These are phyloP conservation scores for Eupleurogrammus muticus DNA, from an alignment of 2,797 vertebrate species.

Conservation along the genomic window DNA sequence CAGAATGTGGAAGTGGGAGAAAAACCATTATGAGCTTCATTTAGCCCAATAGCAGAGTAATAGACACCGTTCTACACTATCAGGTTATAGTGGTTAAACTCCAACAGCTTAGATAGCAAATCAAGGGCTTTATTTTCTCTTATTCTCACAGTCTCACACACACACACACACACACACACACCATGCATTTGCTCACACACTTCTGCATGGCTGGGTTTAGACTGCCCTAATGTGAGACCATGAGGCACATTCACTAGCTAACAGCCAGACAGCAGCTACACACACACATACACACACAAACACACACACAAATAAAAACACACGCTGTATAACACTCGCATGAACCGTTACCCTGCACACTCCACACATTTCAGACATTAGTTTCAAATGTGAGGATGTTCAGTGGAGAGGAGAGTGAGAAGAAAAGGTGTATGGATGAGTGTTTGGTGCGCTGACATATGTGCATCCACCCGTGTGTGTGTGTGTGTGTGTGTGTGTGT, in stretches of 20 bases:
- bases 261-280: conserved; percentile 50
- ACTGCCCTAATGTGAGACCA: conserved; percentile 68
- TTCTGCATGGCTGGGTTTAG: conserved; percentile 56
- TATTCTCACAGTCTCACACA: conserved; percentile 16
- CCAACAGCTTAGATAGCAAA: conserved; percentile 24
- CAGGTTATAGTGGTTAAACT: conserved; percentile 29
- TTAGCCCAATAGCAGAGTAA: conserved; percentile 23
- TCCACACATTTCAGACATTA: conserved; percentile 6
- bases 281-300: conserved; percentile 20
- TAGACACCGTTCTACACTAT: conserved; percentile 28
- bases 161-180: conserved; percentile 18
- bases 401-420: conserved; percentile 17
- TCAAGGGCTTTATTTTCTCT: conserved; percentile 11
- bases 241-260: conserved; percentile 54
- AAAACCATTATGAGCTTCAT: conserved; percentile 7
- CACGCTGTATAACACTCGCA: conserved; percentile 10
- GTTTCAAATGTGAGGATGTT: conserved; percentile 24
- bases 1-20: background rate
- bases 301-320: conserved; percentile 8
- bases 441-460: conserved; percentile 29
- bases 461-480: conserved; percentile 30
- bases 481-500: conserved; percentile 45
- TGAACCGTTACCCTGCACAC: conserved; percentile 31
- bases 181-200: conserved; percentile 32
- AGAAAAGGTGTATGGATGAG: conserved; percentile 21